phyloP scores from a whole-genome alignment of 64 coral and sea anemone genomes.

The Pachyseris speciosa region DNA sequence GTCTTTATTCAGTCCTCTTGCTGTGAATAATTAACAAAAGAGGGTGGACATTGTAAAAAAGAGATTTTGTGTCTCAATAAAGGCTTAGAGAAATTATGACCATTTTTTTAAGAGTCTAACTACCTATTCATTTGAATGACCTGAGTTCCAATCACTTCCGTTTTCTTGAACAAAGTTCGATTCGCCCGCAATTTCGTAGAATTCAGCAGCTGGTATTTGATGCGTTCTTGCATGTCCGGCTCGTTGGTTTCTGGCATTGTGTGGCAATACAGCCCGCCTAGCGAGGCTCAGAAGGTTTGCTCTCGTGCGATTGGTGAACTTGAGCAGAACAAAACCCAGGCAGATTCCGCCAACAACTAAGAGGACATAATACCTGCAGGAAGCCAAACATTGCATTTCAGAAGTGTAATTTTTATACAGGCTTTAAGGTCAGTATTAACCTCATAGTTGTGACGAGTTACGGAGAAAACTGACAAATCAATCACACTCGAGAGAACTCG shows the following conservation, averaged over 20 bases:
- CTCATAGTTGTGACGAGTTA: no score
- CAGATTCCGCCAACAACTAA: not conserved
- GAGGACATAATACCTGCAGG: constrained; percentile 62
- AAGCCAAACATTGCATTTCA: not conserved
- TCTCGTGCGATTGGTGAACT: constrained; percentile 51
- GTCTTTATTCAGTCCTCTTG: no score
- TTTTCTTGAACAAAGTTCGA: no score
- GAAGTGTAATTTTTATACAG: not conserved
- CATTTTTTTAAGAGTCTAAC: no score
- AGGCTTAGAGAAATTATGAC: no score
- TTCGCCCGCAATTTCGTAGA: not conserved
- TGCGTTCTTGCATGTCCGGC: not conserved
- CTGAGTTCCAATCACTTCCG: not conserved
- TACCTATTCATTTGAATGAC: not conserved
- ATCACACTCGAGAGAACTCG: no score
- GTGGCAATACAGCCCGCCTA: constrained; percentile 32
- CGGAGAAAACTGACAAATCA: no score
- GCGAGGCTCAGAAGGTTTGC: constrained; percentile 28
- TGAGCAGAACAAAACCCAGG: constrained; percentile 44
- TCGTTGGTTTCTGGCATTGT: constrained; percentile 22
- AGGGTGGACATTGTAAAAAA: no score
- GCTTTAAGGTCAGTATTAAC: no score
- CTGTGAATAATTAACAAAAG: no score
- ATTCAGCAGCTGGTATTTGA: not conserved
- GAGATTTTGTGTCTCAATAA: no score